Evolutionary conservation across 2,797 vertebrate species (phyloP), one percentile per base, ranked within the genome.

Genomic region (Acridotheres tristis): DNA sequence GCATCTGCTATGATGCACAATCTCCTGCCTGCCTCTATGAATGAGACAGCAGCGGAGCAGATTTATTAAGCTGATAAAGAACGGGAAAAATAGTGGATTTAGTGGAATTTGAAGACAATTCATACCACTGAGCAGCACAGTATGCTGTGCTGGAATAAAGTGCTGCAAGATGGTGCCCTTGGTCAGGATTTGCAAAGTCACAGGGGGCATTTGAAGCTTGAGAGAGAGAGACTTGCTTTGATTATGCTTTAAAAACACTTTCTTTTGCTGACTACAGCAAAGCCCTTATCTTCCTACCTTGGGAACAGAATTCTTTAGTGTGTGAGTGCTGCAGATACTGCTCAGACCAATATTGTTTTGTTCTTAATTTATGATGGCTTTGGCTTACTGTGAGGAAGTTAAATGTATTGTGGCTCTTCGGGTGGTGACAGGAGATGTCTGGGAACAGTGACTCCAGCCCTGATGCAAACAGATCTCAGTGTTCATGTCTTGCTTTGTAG

Each of bases 401-500:
- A 16, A 62, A 42, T 43, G 43, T 36, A 18, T 21, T 62, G 48
- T 66, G 72, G n/a, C 1, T 3, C 42, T 88, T 48, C 36, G 40
- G 9, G 9, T 54, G 55, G 23, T 75, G 36, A 16, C 30, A 65
- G 75, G 16, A 68, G 45, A 9, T 73, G 30, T 48, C 36, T 77
- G 57, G 45, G 59, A 63, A 32, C 2, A 36, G 40, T 4, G 36
- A 66, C 27, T 47, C 30, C 1, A 0, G 22, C 0, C 4, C 32
- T 5, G 2, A 16, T 47, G 47, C 54, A 29, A 21, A 47, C 20
- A 40, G 11, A 42, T 34, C 18, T 34, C 1, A 1, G 25, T 68
- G 62, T 53, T 40, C 1, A 0, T 10, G 15, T 57, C 79, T 54
- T 51, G 26, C 23, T 76, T 73, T 58, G 42, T 54, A n/a, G 59